These are phyloP conservation scores for Carassius auratus DNA, from an alignment of 2,113 vertebrate genomes.

Conservation along the genomic window DNA sequence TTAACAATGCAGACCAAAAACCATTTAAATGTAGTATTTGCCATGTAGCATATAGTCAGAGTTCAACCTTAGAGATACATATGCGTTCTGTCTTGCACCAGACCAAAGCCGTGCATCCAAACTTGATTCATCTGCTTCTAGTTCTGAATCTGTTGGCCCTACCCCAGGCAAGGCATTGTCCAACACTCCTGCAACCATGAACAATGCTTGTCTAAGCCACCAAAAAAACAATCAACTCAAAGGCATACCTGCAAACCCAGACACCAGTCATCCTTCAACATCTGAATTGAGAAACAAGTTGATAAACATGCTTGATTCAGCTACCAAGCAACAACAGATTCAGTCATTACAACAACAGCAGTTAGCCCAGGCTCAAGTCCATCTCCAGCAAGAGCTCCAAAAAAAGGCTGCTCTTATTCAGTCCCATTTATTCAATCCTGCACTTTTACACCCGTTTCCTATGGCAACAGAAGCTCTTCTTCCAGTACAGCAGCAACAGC, in stretches of 20 bases:
- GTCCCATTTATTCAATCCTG: constrained; percentile 90
- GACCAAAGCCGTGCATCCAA: constrained; percentile 94
- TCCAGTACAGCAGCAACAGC: constrained; percentile 88
- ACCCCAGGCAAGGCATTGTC: constrained; percentile 49
- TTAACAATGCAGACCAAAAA: constrained; percentile 92
- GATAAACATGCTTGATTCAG: constrained; percentile 87
- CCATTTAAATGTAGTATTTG: constrained; percentile 96
- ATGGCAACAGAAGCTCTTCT: constrained; percentile 90
- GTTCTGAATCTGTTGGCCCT: constrained; percentile 55
- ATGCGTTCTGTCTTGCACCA: constrained; percentile 98
- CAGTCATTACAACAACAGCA: constrained; percentile 69
- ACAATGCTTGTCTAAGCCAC: constrained; percentile 59
- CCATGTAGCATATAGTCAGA: constrained; percentile 97
- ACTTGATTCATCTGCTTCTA: constrained; percentile 77
- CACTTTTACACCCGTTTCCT: constrained; percentile 89
- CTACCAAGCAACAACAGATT: constrained; percentile 82
- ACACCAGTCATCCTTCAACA: constrained; percentile 68
- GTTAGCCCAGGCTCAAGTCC: constrained; percentile 89
- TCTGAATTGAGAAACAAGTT: constrained; percentile 85
- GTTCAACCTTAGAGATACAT: constrained; percentile 97
- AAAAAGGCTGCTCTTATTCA: constrained; percentile 93
- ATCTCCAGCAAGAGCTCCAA: constrained; percentile 90
- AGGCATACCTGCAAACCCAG: constrained; percentile 58
- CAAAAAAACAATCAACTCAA: constrained; percentile 39
- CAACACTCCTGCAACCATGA: constrained; percentile 52